Conservation (phyloP, 2,797 vertebrate species). For the Melanogrammus aeglefinus region DNA sequence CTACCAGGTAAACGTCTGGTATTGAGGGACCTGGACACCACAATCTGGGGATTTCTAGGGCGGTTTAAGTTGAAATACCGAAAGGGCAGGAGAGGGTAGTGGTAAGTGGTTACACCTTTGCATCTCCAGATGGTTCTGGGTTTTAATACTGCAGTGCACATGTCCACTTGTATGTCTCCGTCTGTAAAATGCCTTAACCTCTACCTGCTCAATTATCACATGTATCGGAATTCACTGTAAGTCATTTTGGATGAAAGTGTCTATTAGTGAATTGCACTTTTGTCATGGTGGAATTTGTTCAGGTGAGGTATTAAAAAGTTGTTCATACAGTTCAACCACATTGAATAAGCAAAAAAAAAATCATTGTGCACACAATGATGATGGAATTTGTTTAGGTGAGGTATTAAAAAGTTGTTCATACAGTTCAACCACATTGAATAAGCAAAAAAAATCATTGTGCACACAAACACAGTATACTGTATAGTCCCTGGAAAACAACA, state of each 20-base stretch:
- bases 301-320: not conserved
- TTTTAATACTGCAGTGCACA: not conserved
- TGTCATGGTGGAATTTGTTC: not conserved
- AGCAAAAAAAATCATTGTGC: too few species aligned
- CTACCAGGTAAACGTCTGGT: conserved; percentile 81
- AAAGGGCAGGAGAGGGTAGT: not conserved
- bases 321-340: too few species aligned
- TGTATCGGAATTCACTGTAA: not conserved
- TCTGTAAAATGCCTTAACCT: not conserved
- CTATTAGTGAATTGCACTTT: too few species aligned
- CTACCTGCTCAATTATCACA: not conserved
- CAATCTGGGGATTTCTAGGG: not conserved
- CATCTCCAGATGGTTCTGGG: too few species aligned
- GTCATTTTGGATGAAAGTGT: not conserved
- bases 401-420: not conserved
- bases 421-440: too few species aligned
- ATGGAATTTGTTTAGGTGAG: not conserved
- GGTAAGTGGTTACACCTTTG: not conserved
- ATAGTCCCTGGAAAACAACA: too few species aligned
- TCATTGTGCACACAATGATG: too few species aligned
- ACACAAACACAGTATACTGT: too few species aligned
- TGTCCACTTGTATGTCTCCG: not conserved
- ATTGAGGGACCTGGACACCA: too few species aligned
- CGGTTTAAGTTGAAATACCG: not conserved
- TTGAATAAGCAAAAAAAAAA: too few species aligned